Percentiles rank a stretch among this genome's conserved stretches.
Evolutionary conservation across 2,888 invertebrate species (phyloP).

Genomic region (Seladonia tumulorum): DNA sequence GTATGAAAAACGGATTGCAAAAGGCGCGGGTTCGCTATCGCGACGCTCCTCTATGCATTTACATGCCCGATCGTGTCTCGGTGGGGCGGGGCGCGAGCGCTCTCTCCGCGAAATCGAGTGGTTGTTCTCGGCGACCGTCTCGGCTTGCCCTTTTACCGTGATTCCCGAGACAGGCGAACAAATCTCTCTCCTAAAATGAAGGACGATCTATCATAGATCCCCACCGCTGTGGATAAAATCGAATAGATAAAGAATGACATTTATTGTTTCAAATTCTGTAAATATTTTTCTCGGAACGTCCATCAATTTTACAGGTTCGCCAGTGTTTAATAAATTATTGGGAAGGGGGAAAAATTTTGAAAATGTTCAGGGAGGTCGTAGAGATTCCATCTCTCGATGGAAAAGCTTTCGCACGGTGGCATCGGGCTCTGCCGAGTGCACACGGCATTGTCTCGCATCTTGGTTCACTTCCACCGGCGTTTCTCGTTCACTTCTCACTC

Average conservation of each 20-base stretch:
- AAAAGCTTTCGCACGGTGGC: conserved; percentile 35
- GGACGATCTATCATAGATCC: background rate
- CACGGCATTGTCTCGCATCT: conserved; percentile 63
- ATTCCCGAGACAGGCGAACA: background rate
- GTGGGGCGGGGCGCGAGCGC: conserved; percentile 21
- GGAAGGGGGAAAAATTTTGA: background rate
- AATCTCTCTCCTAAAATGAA: background rate
- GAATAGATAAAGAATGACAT: background rate
- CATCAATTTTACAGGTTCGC: background rate
- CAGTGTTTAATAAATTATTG: background rate
- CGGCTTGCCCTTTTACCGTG: background rate
- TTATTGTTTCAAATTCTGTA: background rate
- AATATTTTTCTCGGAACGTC: background rate
- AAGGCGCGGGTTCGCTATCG: conserved; percentile 42
- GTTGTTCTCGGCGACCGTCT: conserved; percentile 46
- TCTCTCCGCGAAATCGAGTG: conserved; percentile 45
- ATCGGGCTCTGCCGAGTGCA: conserved; percentile 34
- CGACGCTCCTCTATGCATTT: conserved; percentile 51
- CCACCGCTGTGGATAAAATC: background rate
- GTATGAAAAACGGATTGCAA: conserved; percentile 63
- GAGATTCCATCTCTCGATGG: background rate
- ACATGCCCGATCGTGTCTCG: conserved; percentile 29
- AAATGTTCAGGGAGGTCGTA: background rate
- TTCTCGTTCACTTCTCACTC: conserved; percentile 44
- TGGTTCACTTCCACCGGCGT: conserved; percentile 53